Percentiles rank a stretch among this genome's conserved stretches.
Evolutionary conservation across 1,140 invertebrate species (phyloP).

Genomic region (Trypoxylus dichotomus): DNA sequence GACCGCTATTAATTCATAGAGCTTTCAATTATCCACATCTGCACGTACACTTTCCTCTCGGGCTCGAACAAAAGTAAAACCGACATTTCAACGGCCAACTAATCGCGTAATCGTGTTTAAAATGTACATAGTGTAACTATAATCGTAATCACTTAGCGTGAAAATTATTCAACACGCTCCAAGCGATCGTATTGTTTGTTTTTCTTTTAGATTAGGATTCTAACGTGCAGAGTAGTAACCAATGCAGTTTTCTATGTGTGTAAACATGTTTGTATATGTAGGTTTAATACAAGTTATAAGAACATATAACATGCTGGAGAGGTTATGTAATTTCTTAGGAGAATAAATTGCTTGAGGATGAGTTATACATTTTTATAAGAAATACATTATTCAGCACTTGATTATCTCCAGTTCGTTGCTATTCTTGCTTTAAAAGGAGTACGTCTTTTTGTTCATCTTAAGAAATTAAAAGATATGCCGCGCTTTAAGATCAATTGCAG

Average conservation of each 20-base stretch:
- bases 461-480: too few relatives aligned
- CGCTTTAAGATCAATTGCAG: too few relatives aligned
- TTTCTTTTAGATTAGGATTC: not conserved
- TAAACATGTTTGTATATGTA: not conserved
- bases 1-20: not conserved
- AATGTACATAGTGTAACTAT: not conserved
- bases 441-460: too few relatives aligned
- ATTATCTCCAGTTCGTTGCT: too few relatives aligned
- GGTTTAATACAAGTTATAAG: not conserved
- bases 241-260: too few relatives aligned
- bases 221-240: not conserved
- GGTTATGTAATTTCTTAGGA: too few relatives aligned
- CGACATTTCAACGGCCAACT: not conserved
- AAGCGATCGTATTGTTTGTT: not conserved
- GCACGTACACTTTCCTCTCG: not conserved
- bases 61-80: not conserved
- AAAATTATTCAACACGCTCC: slow-evolving; percentile 13
- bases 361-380: too few relatives aligned
- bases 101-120: slow-evolving; percentile 14
- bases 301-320: too few relatives aligned
- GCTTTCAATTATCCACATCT: not conserved
- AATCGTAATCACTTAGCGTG: slow-evolving; percentile 2
- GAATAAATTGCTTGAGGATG: too few relatives aligned
- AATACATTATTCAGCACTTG: too few relatives aligned
- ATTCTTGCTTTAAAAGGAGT: too few relatives aligned